Base-by-base conservation (phyloP, 2,888 invertebrate genomes). In the Diplazon laetatorius region DNA sequence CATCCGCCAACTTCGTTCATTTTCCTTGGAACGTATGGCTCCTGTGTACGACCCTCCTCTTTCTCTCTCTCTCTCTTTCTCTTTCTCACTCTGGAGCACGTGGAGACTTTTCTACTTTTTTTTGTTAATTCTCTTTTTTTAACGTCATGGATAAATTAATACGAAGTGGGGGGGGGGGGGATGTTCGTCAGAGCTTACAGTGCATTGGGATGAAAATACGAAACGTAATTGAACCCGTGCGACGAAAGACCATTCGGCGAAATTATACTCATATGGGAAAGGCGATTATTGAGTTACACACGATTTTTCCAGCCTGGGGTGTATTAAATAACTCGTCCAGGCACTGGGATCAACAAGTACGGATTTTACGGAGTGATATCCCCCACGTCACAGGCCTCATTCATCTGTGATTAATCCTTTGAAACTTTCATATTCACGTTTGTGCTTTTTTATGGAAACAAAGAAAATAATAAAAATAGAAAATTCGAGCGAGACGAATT, bases 1-100 rank as follows among this genome's bases (percentile, higher is more conserved):
- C n/a, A n/a, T n/a, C 52, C 69, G 50, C 48, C 39, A 78, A 66
- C 65, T 78, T 73, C 57, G 63, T 73, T 65, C 74, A 73, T 68
- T 73, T 59, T 69, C 72, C 59, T 65, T 63, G 42, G 35, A 75
- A 65, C 68, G 68, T 65, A 18, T 62, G 48, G 35, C 42, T 46
- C 18, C 25, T 9, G 68, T 77, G 25, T 62, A 25, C 37, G 18
- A 46, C 25, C 3, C 20, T 5, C 39, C 25, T 35, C 20, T 39
- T 39, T 63, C 68, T 12, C 18, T 68, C 20, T 44, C 30, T n/a
- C 30, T 65, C 18, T 70, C 39, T 42, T 25, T 12, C 39, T 10
- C 12, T 18, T 16, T 14, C 18, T 35, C 18, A 35, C 42, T 35
- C 66, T 20, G 42, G 18, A 59, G 50, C 71, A 55, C 48, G 30